Evolutionary conservation across 2,888 invertebrate species (phyloP), one percentile per base, ranked within the genome.

Genomic region (Cheilosia vulpina): DNA sequence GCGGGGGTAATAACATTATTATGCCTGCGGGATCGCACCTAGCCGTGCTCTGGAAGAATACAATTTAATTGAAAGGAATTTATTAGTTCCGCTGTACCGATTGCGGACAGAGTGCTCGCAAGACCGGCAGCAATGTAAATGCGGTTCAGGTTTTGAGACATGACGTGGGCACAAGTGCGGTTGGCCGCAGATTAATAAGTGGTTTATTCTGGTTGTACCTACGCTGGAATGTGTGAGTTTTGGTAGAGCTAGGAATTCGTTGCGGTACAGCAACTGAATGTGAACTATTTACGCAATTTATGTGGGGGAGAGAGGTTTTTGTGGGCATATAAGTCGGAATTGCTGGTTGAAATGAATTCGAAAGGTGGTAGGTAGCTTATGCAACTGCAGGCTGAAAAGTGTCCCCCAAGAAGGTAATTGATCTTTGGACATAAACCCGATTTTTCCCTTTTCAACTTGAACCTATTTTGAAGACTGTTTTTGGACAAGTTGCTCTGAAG

Each of bases 21-120:
- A 79, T 69, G 73, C 79, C 68, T 53, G 68, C 69, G 83, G 69
- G 78, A 68, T 62, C 24, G 58, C 52, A 47, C n/a, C 27, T n/a
- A 13, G 41, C 71, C 43, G 31, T 17, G 45, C 38, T 19, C 19
- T 72, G 60, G 53, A 47, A 75, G 75, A 79, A 84, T 71, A 76
- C 75, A 75, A 71, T 84, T 79, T 79, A 84, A 84, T 76, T 84
- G 79, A 79, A 84, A 71, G 79, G 84, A 79, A 84, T 84, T 84
- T 79, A 84, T 84, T 84, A 84, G 84, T 84, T 84, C 84, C 84
- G 79, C 69, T 66, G 65, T 47, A 41, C 45, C 65, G 71, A 66
- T 68, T 72, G 62, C 55, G 19, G 4, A 55, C 34, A 13, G 15
- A 24, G 19, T 17, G 5, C 45, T 4, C 19, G 62, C 78, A 73